phyloP scores from a whole-genome alignment of 1,140 invertebrate species.

The Lordiphosa mommai region DNA sequence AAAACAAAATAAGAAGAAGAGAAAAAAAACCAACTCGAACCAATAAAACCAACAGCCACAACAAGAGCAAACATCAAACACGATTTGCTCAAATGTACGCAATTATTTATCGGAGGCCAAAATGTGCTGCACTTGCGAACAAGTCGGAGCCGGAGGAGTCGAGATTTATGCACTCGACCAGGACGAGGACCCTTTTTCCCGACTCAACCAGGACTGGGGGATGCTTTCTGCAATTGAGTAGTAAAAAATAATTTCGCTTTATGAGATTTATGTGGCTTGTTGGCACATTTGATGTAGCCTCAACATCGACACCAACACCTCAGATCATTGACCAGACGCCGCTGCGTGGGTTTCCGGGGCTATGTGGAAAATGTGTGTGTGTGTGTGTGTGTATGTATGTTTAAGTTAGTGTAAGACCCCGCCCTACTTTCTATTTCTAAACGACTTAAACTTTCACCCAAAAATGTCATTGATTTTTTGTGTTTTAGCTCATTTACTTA shows the following conservation, averaged over 20 bases:
- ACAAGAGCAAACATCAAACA: conserved; percentile 72
- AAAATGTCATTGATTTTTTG: conserved; percentile 62
- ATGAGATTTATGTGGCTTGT: conserved; percentile 78
- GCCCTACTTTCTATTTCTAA: conserved; percentile 75
- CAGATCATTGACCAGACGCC: neutral
- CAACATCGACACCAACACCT: conserved; percentile 45
- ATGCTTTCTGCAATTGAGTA: conserved; percentile 64
- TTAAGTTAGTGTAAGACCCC: conserved; percentile 19
- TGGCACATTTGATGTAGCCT: conserved; percentile 74
- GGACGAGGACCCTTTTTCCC: conserved; percentile 35
- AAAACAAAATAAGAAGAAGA: conserved; percentile 30
- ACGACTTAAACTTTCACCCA: conserved; percentile 63
- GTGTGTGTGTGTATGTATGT: neutral
- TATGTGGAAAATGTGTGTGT: neutral
- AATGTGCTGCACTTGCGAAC: conserved; percentile 4
- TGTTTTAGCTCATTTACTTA: conserved; percentile 37
- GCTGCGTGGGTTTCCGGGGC: neutral
- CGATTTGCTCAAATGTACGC: conserved; percentile 78
- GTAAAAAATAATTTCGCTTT: conserved; percentile 75
- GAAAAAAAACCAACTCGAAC: conserved; percentile 33
- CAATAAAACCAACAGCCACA: conserved; percentile 47
- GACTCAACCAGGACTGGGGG: conserved; percentile 22
- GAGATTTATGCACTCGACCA: conserved; percentile 49
- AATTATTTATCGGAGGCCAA: conserved; percentile 71
- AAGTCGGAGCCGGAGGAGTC: neutral